Base-by-base conservation (phyloP, 1,140 invertebrate genomes). In the Brachystomella parvula region DNA sequence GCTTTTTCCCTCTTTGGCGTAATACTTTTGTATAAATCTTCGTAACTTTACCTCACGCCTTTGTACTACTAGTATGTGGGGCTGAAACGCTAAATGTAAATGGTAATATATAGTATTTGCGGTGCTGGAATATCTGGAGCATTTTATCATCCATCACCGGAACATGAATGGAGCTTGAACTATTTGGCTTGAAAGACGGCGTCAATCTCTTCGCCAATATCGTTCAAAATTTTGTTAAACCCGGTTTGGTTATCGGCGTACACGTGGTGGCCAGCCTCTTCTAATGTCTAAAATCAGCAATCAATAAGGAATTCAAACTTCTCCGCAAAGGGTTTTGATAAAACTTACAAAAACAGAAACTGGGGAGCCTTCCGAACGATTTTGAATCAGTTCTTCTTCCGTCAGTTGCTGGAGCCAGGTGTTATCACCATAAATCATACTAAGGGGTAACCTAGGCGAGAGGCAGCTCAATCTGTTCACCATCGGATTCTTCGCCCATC, bases 401-500 rank as follows among this genome's bases (percentile, higher is more conserved):
- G 62, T 24, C 2, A 63, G 3, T 33, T 56, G 47, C 24, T 35
- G 47, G 9, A 64, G 47, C 47, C 47, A 64, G 12, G 63, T 29
- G 2, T 12, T 17, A 6, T 58, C 63, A 28, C 26, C 47, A 29
- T 57, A 47, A 28, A 64, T 57, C 26, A 63, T 29, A 12, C 44
- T 49, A 2, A 63, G 24, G 3, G 62, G 62, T 2, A 63, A 2
- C 6, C 2, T n/a, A 3, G 39, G 3, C 9, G 49, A 21, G 3
- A 63, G 9, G 6, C 28, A 6, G 12, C 28, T 9, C 3, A 63
- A 24, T 56, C 67, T 6, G 32, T 47, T 28, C n/a, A 12, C 3
- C 62, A 98, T 95, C 15, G 94, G 94, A 79, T 92, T 84, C 80
- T 93, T 94, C 0, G 95, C 93, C 94, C 94, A 98, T 1, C 92